Conservation (phyloP, 2,113 vertebrate genomes). For the Actinemys pallida region DNA sequence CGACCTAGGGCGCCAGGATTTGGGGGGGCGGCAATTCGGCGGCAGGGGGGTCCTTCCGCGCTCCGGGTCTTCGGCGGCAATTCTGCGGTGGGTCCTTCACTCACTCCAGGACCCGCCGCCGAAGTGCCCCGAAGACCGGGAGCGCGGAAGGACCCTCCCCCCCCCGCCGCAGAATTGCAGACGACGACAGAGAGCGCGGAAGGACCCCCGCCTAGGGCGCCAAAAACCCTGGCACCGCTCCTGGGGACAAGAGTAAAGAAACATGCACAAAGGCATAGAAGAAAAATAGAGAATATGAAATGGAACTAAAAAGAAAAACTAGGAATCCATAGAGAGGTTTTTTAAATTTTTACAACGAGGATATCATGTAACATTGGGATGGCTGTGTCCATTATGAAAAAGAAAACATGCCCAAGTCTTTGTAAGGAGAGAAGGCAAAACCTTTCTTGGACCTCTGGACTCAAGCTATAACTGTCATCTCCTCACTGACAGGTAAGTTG, state of each 20-base stretch:
- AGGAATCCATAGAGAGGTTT: constrained; percentile 20
- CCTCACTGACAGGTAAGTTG: neutral
- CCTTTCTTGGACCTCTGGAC: neutral
- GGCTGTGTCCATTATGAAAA: neutral
- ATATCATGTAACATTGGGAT: neutral
- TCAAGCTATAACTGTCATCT: neutral
- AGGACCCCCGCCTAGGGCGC: too few relatives aligned
- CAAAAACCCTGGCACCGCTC: too few relatives aligned
- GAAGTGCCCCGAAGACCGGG: too few relatives aligned
- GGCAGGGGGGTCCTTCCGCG: too few relatives aligned
- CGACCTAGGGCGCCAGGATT: too few relatives aligned
- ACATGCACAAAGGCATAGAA: neutral
- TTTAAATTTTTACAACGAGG: neutral
- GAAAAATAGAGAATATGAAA: constrained; percentile 28
- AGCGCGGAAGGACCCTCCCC: too few relatives aligned
- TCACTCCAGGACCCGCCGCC: too few relatives aligned
- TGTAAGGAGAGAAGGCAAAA: neutral
- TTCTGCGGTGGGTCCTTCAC: too few relatives aligned
- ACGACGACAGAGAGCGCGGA: too few relatives aligned
- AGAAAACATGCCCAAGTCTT: neutral
- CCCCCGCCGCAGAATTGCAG: too few relatives aligned
- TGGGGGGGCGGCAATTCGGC: too few relatives aligned
- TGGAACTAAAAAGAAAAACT: neutral
- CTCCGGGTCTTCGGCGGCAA: too few relatives aligned
- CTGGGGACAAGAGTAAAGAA: neutral